A percentile compares a stretch with the other conserved stretches of the same genome.
Conservation (phyloP, 2,113 vertebrate species). For the Psittacara wagleri region DNA sequence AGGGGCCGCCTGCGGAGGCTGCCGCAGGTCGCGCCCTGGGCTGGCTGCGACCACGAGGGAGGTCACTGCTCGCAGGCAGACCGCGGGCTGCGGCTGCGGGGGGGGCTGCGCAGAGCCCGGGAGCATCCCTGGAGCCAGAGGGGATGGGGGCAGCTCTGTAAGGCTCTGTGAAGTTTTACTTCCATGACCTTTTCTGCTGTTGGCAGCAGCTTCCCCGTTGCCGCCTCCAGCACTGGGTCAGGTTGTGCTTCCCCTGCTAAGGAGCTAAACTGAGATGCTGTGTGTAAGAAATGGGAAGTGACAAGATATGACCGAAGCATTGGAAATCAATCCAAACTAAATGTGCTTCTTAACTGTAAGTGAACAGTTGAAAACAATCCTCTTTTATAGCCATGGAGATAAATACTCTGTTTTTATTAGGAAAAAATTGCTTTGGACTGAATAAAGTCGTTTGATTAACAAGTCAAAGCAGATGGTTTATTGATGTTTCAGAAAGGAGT, state of each 20-base stretch:
- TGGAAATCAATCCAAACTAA: slow-evolving; percentile 99
- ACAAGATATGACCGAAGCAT: slow-evolving; percentile 98
- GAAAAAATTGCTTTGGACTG: slow-evolving; percentile 84
- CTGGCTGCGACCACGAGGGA: background rate
- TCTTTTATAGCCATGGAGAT: slow-evolving; percentile 85
- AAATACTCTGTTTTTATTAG: slow-evolving; percentile 85
- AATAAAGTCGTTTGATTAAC: slow-evolving; percentile 86
- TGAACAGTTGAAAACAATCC: slow-evolving; percentile 95
- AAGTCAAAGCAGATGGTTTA: slow-evolving; percentile 84
- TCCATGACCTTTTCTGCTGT: slow-evolving; percentile 32
- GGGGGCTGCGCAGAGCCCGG: background rate
- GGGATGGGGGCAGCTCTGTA: background rate
- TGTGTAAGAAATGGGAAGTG: slow-evolving; percentile 97
- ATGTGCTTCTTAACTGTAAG: slow-evolving; percentile 99
- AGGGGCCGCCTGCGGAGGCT: background rate
- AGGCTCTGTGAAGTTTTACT: background rate
- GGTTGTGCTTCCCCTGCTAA: slow-evolving; percentile 79
- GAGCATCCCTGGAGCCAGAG: background rate
- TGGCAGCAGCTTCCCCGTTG: background rate
- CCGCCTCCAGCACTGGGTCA: slow-evolving; percentile 52
- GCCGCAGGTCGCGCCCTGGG: background rate
- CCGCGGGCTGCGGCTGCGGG: background rate
- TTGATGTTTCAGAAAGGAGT: slow-evolving; percentile 83
- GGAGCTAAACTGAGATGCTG: slow-evolving; percentile 95
- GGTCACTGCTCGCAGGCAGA: background rate